Conservation (phyloP, 2,113 vertebrate genomes). For the Cephalopterus ornatus region DNA sequence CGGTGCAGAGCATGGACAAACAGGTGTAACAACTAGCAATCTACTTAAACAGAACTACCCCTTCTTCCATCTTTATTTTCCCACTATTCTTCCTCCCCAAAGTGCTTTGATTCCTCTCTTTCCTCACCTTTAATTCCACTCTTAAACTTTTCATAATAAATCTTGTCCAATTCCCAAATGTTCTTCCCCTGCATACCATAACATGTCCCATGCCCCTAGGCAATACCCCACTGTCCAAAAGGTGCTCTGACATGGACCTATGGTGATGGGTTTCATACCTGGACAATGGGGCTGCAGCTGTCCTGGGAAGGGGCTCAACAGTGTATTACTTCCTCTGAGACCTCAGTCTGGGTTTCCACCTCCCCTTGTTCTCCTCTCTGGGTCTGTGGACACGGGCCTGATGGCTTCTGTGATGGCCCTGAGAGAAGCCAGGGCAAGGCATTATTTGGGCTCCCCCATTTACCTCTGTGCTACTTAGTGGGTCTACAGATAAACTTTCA, state of each 20-base stretch:
- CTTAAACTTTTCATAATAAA: neutral
- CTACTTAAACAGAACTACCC: neutral
- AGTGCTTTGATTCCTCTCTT: neutral
- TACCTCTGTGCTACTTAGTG: neutral
- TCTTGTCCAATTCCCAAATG: neutral
- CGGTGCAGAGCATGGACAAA: neutral
- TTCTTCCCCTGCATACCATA: neutral
- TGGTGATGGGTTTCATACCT: neutral
- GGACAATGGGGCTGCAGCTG: neutral
- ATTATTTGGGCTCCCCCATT: neutral
- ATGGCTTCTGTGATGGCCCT: neutral
- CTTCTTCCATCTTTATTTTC: neutral
- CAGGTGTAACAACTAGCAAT: neutral
- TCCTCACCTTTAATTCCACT: neutral
- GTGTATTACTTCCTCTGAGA: neutral
- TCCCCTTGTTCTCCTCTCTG: neutral
- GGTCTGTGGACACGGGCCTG: neutral
- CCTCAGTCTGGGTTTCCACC: rapidly evolving
- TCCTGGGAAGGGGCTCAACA: neutral
- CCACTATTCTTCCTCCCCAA: neutral
- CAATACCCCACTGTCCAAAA: neutral
- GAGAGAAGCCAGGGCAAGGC: neutral
- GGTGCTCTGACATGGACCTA: neutral
- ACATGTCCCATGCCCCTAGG: neutral
- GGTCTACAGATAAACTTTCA: neutral